These are phyloP conservation scores for Xiphophorus hellerii DNA, from an alignment of 2,113 vertebrate genomes.

Conservation along the genomic window DNA sequence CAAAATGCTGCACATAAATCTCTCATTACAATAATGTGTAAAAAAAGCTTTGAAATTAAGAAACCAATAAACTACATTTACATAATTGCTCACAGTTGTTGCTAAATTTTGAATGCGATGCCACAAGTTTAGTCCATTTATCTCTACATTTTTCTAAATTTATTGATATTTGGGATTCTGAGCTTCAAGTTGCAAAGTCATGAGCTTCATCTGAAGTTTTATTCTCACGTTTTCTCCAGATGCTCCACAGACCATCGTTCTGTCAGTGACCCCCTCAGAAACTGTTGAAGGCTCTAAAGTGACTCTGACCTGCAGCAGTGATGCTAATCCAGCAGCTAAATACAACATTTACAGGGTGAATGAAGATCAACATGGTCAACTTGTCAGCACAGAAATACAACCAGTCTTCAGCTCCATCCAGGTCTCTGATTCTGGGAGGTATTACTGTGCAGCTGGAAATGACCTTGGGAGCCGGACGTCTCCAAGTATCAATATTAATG, in stretches of 20 bases:
- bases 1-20: too few species aligned
- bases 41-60: too few species aligned
- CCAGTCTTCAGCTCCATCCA: background rate
- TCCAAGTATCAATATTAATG: background rate
- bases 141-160: too few species aligned
- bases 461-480: background rate
- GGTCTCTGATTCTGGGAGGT: constrained; percentile 5
- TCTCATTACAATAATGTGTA: too few species aligned
- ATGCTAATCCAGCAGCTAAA: constrained; percentile 1
- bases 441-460: background rate
- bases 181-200: background rate
- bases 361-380: background rate
- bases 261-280: constrained; percentile 1
- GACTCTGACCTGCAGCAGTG: constrained; percentile 14
- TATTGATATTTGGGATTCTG: too few species aligned
- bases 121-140: too few species aligned
- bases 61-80: too few species aligned
- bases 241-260: background rate
- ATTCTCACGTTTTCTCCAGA: constrained; percentile 7
- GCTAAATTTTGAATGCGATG: too few species aligned
- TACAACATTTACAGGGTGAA: constrained; percentile 7
- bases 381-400: background rate
- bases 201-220: background rate
- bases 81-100: too few species aligned
- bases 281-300: background rate